Evolutionary conservation across 2,113 vertebrate species (phyloP).

Genomic region (Cariama cristata): DNA sequence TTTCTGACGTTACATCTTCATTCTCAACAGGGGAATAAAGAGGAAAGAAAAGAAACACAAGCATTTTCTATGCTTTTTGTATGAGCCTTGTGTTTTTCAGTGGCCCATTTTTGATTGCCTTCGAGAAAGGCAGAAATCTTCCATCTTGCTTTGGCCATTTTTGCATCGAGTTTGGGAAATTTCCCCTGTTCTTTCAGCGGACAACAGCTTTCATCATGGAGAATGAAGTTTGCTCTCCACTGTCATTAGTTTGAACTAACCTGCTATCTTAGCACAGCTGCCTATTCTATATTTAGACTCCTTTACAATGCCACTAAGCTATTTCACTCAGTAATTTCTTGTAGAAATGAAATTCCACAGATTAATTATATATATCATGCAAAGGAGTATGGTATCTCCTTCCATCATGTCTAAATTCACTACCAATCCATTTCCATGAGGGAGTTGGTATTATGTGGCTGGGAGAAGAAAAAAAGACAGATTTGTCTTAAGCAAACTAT

Average conservation of each 20-base stretch:
- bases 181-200: background rate
- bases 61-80: background rate
- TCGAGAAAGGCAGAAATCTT: background rate
- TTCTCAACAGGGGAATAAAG: background rate
- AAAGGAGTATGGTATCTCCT: background rate
- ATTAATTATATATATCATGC: background rate
- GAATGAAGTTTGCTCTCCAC: background rate
- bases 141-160: background rate
- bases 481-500: constrained; percentile 23
- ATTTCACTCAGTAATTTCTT: background rate
- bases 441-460: background rate
- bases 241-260: background rate
- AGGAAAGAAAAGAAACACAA: background rate
- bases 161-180: background rate
- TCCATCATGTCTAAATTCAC: constrained; percentile 8
- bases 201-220: background rate
- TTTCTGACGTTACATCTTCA: background rate
- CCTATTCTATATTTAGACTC: background rate
- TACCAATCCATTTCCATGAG: background rate
- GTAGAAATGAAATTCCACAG: constrained; percentile 19
- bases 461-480: background rate
- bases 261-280: constrained; percentile 11
- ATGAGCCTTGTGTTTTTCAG: background rate
- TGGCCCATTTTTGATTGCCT: background rate
- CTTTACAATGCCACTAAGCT: constrained; percentile 15